phyloP scores from a whole-genome alignment of 1,140 invertebrate species.

The Danaus melanippus region DNA sequence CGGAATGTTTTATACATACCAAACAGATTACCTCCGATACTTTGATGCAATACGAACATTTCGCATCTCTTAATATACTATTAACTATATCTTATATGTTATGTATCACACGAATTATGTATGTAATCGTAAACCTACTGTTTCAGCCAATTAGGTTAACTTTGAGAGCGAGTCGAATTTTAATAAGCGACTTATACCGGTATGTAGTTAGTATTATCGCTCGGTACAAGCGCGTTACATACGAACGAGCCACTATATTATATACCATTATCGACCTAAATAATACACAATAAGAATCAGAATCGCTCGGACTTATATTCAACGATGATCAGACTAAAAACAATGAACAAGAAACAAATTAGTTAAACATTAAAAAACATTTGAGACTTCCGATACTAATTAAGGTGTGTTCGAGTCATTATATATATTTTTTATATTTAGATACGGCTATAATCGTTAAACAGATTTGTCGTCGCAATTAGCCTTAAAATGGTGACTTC shows the following conservation, averaged over 20 bases:
- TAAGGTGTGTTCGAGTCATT: slow-evolving; percentile 45
- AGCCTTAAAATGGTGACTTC: slow-evolving; percentile 42
- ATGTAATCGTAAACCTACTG: background rate
- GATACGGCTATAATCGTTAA: slow-evolving; percentile 49
- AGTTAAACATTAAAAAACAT: slow-evolving; percentile 56
- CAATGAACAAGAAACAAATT: slow-evolving; percentile 51
- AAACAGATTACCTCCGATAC: slow-evolving; percentile 15
- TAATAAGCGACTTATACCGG: slow-evolving; percentile 23
- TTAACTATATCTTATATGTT: slow-evolving; percentile 5
- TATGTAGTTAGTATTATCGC: slow-evolving; percentile 16
- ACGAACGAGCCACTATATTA: slow-evolving; percentile 5
- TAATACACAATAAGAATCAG: slow-evolving; percentile 17
- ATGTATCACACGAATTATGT: slow-evolving; percentile 16
- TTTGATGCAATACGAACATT: background rate
- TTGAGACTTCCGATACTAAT: slow-evolving; percentile 55
- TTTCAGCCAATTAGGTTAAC: slow-evolving; percentile 29
- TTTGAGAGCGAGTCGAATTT: slow-evolving; percentile 33
- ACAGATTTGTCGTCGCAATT: slow-evolving; percentile 51
- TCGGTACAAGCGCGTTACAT: slow-evolving; percentile 12
- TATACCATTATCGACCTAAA: background rate
- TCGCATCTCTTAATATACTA: background rate
- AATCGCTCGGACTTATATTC: slow-evolving; percentile 13
- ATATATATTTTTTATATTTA: slow-evolving; percentile 45
- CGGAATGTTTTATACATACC: slow-evolving; percentile 64
- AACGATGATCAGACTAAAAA: slow-evolving; percentile 1